Percentiles rank a stretch among this genome's conserved stretches.
These are phyloP conservation scores for Tortrix viridana DNA, from an alignment of 2,888 invertebrate species.

Conservation along the genomic window DNA sequence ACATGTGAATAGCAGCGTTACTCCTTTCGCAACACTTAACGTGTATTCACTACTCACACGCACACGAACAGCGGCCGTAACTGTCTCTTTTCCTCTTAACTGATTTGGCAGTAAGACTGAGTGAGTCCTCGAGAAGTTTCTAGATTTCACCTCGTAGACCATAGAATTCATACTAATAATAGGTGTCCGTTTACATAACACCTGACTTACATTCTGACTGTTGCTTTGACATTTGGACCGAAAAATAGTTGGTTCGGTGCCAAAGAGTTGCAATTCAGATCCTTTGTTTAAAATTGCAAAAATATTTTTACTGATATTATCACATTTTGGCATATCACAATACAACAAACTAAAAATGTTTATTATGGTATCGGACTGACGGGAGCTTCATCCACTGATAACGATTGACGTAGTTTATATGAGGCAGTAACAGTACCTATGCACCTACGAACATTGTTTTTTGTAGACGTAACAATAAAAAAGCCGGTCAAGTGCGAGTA, in stretches of 20 bases:
- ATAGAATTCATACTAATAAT: conserved; percentile 40
- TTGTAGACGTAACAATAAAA: too few species aligned
- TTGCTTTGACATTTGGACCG: conserved; percentile 42
- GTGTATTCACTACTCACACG: conserved; percentile 58
- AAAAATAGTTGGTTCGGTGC: conserved; percentile 44
- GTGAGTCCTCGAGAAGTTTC: conserved; percentile 57
- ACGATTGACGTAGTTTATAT: too few species aligned
- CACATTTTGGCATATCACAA: too few species aligned
- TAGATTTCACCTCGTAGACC: conserved; percentile 51
- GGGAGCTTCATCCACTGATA: too few species aligned
- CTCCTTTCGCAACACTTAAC: conserved; percentile 67
- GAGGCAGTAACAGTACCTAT: too few species aligned
- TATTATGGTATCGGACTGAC: too few species aligned
- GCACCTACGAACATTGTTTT: too few species aligned
- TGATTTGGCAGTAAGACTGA: conserved; percentile 46
- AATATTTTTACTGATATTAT: background rate
- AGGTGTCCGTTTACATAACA: conserved; percentile 57
- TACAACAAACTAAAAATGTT: too few species aligned
- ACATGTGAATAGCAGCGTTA: conserved; percentile 63
- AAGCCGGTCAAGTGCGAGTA: too few species aligned
- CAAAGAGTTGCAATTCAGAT: conserved; percentile 40
- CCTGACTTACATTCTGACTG: conserved; percentile 47
- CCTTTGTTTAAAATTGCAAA: conserved; percentile 33
- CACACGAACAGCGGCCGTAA: conserved; percentile 52
- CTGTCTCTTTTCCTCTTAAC: conserved; percentile 69